These are phyloP conservation scores for Eleutherodactylus coqui DNA, from an alignment of 2,797 vertebrate genomes.

Conservation along the genomic window DNA sequence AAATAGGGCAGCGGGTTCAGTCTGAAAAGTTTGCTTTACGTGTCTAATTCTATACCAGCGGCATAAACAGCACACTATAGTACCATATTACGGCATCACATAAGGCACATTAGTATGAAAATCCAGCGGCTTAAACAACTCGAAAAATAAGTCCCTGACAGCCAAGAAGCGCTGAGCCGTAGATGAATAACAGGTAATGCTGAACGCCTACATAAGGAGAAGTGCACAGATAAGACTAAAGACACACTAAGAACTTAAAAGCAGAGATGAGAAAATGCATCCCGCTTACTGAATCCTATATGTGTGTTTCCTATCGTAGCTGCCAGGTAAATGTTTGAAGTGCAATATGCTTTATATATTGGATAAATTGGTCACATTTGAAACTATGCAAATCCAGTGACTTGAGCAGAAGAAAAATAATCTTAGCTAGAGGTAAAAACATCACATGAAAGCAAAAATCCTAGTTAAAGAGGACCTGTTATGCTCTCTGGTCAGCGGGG, in stretches of 20 bases:
- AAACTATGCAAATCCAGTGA: not conserved
- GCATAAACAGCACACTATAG: not conserved
- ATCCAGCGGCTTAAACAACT: not conserved
- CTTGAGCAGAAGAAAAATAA: not conserved
- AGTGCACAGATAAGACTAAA: not conserved
- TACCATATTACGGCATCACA: not conserved
- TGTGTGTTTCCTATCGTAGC: not conserved
- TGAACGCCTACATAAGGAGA: conserved; percentile 10
- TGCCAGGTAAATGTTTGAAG: conserved; percentile 11
- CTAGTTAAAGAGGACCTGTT: not conserved
- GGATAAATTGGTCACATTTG: not conserved
- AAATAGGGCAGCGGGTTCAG: not conserved
- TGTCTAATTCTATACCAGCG: not conserved
- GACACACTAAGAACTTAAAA: conserved; percentile 1
- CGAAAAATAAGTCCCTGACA: not conserved
- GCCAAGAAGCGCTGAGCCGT: not conserved
- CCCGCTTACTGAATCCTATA: not conserved
- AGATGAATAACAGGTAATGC: not conserved
- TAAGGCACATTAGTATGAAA: not conserved
- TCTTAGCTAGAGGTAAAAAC: not conserved
- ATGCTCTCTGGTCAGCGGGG: too few relatives aligned
- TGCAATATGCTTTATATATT: not conserved
- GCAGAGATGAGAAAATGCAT: not conserved
- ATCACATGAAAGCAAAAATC: not conserved
- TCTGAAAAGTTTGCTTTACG: not conserved